A percentile compares a stretch with the other conserved stretches of the same genome.
phyloP scores from a whole-genome alignment of 2,797 vertebrate genomes.

The Siniperca undulata region DNA sequence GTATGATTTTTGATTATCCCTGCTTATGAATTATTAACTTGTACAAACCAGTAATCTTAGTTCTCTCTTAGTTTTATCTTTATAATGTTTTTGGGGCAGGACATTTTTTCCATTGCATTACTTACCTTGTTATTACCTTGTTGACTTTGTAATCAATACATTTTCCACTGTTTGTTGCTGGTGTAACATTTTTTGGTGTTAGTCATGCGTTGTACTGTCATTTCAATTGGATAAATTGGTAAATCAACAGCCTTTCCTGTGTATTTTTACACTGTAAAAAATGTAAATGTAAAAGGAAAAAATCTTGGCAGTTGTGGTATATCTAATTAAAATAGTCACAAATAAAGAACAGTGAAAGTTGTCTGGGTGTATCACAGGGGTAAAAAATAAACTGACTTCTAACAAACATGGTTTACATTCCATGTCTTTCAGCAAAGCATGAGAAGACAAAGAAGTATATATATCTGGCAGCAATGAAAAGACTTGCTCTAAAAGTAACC shows the following conservation, averaged over 20 bases:
- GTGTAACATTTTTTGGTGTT: neutral
- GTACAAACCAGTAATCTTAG: neutral
- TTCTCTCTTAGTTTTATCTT: neutral
- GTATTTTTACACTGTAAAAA: neutral
- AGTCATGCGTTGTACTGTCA: neutral
- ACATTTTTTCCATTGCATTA: neutral
- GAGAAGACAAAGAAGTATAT: conserved; percentile 1
- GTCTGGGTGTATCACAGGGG: neutral
- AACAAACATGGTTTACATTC: conserved; percentile 15
- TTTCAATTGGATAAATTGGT: neutral
- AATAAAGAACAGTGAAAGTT: neutral
- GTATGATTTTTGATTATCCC: neutral
- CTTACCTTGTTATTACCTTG: neutral
- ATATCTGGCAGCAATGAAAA: conserved; percentile 15
- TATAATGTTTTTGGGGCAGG: neutral
- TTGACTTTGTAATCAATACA: neutral
- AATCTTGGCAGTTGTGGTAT: neutral
- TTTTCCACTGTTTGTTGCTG: neutral
- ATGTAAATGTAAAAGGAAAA: neutral
- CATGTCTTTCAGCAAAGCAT: conserved; percentile 12
- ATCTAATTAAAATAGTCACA: conserved; percentile 8
- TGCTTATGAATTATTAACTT: neutral
- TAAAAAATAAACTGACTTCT: conserved; percentile 19
- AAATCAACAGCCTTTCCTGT: neutral
- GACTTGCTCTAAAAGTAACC: neutral